These are phyloP conservation scores for Hoplostethus atlanticus DNA, from an alignment of 2,797 vertebrate species.

Conservation along the genomic window DNA sequence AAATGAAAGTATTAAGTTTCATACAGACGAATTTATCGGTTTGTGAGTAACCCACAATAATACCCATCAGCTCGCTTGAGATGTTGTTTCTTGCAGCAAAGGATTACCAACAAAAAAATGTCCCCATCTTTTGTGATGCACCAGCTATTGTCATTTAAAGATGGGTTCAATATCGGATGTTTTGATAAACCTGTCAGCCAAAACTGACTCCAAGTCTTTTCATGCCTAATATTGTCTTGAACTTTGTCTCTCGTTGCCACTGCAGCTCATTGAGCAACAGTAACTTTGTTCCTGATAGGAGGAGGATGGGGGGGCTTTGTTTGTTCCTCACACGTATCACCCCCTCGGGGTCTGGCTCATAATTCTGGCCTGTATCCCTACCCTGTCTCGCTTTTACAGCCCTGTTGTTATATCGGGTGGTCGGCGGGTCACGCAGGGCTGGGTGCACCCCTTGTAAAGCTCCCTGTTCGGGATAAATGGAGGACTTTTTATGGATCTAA, in stretches of 20 bases:
- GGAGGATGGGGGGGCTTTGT: conserved; percentile 25
- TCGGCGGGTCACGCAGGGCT: conserved; percentile 62
- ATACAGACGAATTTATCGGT: conserved; percentile 43
- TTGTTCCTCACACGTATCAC: conserved; percentile 47
- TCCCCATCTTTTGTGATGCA: conserved; percentile 35
- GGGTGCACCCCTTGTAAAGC: conserved; percentile 63
- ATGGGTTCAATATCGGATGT: conserved; percentile 1
- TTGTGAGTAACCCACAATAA: conserved; percentile 49
- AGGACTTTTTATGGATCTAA: conserved; percentile 74
- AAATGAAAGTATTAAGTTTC: conserved; percentile 41
- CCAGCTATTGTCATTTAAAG: conserved; percentile 49
- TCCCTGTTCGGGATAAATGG: conserved; percentile 54
- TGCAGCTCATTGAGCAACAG: conserved; percentile 2
- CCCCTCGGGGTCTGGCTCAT: conserved; percentile 41
- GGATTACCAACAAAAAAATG: conserved; percentile 58
- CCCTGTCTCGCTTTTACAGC: conserved; percentile 65
- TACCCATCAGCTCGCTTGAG: conserved; percentile 49
- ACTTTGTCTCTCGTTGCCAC: conserved; percentile 25
- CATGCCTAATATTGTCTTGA: conserved; percentile 30
- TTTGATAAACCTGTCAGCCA: conserved; percentile 50
- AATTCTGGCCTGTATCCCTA: conserved; percentile 59
- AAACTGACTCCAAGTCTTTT: conserved; percentile 13
- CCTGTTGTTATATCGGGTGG: conserved; percentile 57
- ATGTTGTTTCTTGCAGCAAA: conserved; percentile 31
- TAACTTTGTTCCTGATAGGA: conserved; percentile 41